Conservation (phyloP, 1,140 invertebrate species). For the Aphidius ervi region DNA sequence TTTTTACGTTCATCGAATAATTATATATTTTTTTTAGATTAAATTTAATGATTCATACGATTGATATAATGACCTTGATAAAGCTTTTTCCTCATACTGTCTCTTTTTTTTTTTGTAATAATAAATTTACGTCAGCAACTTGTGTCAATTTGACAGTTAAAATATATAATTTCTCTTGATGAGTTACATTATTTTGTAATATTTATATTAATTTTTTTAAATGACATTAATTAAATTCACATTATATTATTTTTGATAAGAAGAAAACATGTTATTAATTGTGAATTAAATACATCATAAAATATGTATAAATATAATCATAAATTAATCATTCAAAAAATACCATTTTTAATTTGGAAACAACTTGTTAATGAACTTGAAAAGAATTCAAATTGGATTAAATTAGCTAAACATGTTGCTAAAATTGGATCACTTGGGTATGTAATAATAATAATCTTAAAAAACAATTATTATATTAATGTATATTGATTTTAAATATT, state of each 20-base stretch:
- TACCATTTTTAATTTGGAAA: constrained; percentile 30
- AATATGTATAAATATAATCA: constrained; percentile 34
- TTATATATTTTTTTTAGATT: too few relatives aligned
- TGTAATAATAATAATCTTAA: constrained; percentile 3
- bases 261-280: too few relatives aligned
- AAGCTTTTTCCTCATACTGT: background rate
- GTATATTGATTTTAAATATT: constrained; percentile 9
- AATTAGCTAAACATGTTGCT: constrained; percentile 31
- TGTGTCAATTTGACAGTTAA: background rate
- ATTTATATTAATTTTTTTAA: too few relatives aligned
- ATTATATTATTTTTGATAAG: too few relatives aligned
- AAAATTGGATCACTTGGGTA: constrained; percentile 33
- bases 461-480: background rate
- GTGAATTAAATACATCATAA: background rate
- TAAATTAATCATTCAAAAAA: constrained; percentile 28
- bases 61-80: constrained; percentile 7
- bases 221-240: too few relatives aligned
- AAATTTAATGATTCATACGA: background rate
- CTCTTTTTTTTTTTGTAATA: constrained; percentile 4
- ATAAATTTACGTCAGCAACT: background rate
- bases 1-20: too few relatives aligned
- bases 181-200: too few relatives aligned
- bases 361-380: constrained; percentile 34
- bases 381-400: constrained; percentile 32
- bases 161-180: too few relatives aligned